Percentiles rank a stretch among this genome's conserved stretches.
These are phyloP conservation scores for Cygnus atratus DNA, from an alignment of 2,113 vertebrate genomes.

Conservation along the genomic window DNA sequence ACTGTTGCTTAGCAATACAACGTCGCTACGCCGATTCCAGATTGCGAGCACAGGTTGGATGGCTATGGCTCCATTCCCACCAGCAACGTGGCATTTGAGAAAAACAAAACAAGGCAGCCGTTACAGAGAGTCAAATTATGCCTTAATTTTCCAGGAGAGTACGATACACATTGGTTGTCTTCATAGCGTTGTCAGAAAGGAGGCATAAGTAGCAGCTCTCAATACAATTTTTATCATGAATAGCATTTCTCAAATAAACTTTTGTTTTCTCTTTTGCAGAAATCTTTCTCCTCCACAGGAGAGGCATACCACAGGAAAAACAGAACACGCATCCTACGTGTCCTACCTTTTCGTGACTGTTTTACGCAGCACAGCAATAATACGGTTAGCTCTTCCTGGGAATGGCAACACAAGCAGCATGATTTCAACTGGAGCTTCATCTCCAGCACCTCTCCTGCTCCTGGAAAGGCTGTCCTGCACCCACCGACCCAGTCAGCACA, in stretches of 20 bases:
- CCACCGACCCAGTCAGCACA: not conserved
- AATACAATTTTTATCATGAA: not conserved
- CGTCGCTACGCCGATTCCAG: slow-evolving; percentile 4
- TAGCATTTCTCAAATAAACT: not conserved
- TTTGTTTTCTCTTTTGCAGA: not conserved
- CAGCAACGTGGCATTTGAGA: slow-evolving; percentile 42
- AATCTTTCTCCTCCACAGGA: not conserved
- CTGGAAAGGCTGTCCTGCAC: not conserved
- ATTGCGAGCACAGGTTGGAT: slow-evolving; percentile 27
- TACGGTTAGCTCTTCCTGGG: not conserved
- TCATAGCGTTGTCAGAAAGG: not conserved
- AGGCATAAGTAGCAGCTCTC: not conserved
- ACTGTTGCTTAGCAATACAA: slow-evolving; percentile 57
- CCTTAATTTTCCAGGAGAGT: not conserved
- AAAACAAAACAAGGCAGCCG: not conserved
- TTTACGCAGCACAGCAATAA: not conserved
- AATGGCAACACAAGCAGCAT: not conserved
- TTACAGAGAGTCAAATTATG: slow-evolving; percentile 1
- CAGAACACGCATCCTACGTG: not conserved
- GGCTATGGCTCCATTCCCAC: not conserved
- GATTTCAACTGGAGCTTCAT: not conserved
- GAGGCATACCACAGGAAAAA: not conserved
- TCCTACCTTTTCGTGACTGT: not conserved
- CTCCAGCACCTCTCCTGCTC: not conserved
- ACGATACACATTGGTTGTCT: not conserved